Base-by-base conservation (phyloP, 2,797 vertebrate species). In the Pampus argenteus region DNA sequence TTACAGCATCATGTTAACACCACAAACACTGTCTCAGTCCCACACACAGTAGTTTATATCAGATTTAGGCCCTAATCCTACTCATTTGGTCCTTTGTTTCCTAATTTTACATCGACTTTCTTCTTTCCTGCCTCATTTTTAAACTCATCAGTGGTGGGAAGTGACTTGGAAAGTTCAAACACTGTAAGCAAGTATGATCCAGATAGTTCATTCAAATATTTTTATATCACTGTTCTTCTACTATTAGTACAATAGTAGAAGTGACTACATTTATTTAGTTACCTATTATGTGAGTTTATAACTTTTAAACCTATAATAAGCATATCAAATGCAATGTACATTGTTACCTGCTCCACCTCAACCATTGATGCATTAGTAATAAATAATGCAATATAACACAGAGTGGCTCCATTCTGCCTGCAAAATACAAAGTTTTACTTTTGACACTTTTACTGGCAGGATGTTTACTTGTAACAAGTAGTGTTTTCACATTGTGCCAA, bases 1-100 rank as follows among this genome's bases (percentile, higher is more conserved):
- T 89, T 86, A 90, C 79, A 69, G 84, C 86, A 86, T 86, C 86
- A 70, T 87, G 90, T 92, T 92, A 89, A 91, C 90, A 87, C 90
- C 87, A 86, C 76, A 88, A 86, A 86, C 88, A 4, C 85, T 72
- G 76, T 79, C 65, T 80, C 62, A 23, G 78, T 72, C 85, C 69
- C 81, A 85, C 89, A 85, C 86, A 83, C 85, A 88, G 83, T 66
- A 81, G 84, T 67, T 55, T 40, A 29, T 36, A 86, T 88, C 85
- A 74, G 70, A 89, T 86, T 82, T 62, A 77, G 76, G 26, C 51
- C 66, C 23, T 73, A 70, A 81, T 85, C 80, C 74, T 26, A 50
- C 77, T 86, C 54, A 71, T 82, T 88, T 70, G 61, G 63, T 25
- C 25, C 22, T 66, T 75, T 82, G 50, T 55, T 65, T 81, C 50